Evolutionary conservation across 2,888 invertebrate genomes (phyloP), one percentile per base, ranked within the genome.

Genomic region (Monochamus alternatus): DNA sequence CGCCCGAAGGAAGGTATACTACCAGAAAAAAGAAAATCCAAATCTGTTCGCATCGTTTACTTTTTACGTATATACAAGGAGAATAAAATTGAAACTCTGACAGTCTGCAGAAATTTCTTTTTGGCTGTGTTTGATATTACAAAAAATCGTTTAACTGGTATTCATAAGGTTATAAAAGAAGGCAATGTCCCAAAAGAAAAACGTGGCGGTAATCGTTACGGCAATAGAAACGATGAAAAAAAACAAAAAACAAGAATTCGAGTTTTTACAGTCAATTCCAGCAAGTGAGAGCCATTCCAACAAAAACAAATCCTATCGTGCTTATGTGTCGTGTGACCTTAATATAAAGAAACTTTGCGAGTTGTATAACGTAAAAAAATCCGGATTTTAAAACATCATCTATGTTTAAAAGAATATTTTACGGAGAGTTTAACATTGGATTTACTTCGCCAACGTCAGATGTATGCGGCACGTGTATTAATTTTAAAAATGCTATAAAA

Each of bases 281-380:
- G 60, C 60, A 60, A 60, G 32, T 60, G 60, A 60, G 32, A 60
- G 60, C 60, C 60, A 60, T 60, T 60, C 30, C 10, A 60, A 60
- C 38, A 60, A 32, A 60, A 60, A 60, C 32, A 31, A 60, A 60
- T 60, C 60, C 32, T 60, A 5, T 31, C 60, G 32, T 60, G 60
- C 32, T 60, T 31, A 60, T 60, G 60, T 60, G n/a, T 60, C 60
- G 32, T 60, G 60, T 31, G 60, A 60, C 60, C 10, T 60, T 31
- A 31, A 31, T 60, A 60, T 60, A 5, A 60, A 60, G 7, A 60
- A 60, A 60, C 30, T 60, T 30, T 31, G 5, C 32, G 32, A 30
- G 3, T 32, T 60, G 32, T 60, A 60, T 32, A 60, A 60, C 10
- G 60, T 22, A n/a, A 59, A 59, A 59, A 59, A 60, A 60, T 60